These are phyloP conservation scores for Zaprionus nigranus DNA, from an alignment of 1,140 invertebrate genomes.

Conservation along the genomic window DNA sequence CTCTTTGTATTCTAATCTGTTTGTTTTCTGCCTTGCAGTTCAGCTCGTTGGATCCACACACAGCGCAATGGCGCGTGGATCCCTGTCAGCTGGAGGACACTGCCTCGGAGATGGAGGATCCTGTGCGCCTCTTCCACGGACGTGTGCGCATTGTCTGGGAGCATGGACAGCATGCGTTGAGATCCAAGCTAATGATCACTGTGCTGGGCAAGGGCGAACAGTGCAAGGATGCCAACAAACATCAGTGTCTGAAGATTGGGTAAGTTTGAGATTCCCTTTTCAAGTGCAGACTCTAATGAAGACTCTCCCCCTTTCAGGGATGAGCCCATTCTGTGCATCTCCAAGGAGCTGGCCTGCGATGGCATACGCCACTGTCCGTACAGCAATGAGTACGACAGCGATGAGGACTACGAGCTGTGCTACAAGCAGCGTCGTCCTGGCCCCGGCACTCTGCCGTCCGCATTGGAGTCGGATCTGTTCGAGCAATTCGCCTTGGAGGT, in stretches of 20 bases:
- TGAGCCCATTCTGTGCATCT: conserved; percentile 86
- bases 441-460: conserved; percentile 61
- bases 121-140: conserved; percentile 77
- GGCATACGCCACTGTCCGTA: conserved; percentile 87
- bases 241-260: conserved; percentile 83
- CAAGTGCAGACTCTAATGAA: not conserved
- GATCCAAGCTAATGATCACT: conserved; percentile 83
- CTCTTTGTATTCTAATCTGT: conserved; percentile 8
- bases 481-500: conserved; percentile 82
- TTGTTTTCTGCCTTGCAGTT: conserved; percentile 62
- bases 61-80: conserved; percentile 80
- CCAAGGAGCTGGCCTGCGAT: conserved; percentile 87
- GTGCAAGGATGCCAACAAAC: conserved; percentile 70
- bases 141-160: conserved; percentile 80
- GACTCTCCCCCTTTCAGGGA: conserved; percentile 43
- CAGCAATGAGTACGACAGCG: conserved; percentile 85
- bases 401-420: conserved; percentile 85
- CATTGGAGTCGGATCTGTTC: conserved; percentile 71
- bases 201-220: conserved; percentile 80
- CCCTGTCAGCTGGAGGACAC: conserved; percentile 80
- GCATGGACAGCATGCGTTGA: conserved; percentile 62
- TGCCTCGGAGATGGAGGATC: conserved; percentile 77
- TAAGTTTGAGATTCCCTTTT: conserved; percentile 23
- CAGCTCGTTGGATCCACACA: conserved; percentile 78
- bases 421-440: conserved; percentile 70